Evolutionary conservation across 2,113 vertebrate species (phyloP).

Genomic region (Coracopsis vasa): DNA sequence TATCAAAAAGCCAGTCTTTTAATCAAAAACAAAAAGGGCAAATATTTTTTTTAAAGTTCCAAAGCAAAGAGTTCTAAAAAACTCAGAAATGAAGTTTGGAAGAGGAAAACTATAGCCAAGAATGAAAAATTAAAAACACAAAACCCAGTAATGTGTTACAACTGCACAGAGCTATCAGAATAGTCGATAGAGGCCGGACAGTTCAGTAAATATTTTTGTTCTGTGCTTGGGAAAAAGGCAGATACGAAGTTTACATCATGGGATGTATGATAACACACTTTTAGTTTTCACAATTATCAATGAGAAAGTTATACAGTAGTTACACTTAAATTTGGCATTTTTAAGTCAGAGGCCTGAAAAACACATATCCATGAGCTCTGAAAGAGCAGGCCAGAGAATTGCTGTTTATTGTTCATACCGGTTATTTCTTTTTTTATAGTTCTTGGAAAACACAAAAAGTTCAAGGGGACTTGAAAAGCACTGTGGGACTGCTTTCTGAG

Average conservation of each 20-base stretch:
- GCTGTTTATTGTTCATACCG: not conserved
- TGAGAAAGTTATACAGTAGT: not conserved
- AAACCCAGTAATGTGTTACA: not conserved
- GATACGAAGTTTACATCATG: not conserved
- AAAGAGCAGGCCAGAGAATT: not conserved
- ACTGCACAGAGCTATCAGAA: not conserved
- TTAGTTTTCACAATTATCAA: not conserved
- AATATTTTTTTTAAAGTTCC: not conserved
- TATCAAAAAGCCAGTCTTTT: not conserved
- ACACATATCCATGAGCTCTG: not conserved
- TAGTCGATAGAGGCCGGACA: not conserved
- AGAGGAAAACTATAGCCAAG: not conserved
- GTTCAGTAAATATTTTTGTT: conserved; percentile 32
- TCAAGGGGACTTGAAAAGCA: not conserved
- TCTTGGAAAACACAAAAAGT: conserved; percentile 1
- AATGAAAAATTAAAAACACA: not conserved
- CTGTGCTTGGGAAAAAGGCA: conserved; percentile 18
- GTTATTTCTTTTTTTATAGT: not conserved
- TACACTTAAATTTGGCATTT: not conserved
- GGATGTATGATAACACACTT: not conserved
- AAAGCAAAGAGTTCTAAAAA: not conserved
- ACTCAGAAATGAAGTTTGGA: not conserved
- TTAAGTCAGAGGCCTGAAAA: not conserved
- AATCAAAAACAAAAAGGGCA: not conserved
- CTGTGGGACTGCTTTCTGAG: not conserved